Percentiles rank a stretch among this genome's conserved stretches.
These are phyloP conservation scores for Ochropleura leucogaster DNA, from an alignment of 2,888 invertebrate species.

Conservation along the genomic window DNA sequence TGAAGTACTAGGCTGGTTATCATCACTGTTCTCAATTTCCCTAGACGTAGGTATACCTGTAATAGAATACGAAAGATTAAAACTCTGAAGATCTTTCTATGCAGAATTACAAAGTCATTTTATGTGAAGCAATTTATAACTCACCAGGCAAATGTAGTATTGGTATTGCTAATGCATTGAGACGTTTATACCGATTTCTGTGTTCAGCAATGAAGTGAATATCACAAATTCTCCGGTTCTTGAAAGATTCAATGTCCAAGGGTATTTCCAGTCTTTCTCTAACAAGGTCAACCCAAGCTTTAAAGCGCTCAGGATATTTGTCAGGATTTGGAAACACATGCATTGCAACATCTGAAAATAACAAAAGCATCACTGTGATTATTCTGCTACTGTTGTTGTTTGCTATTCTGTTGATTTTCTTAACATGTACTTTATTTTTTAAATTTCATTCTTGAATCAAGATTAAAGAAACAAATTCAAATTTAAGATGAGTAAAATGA, in stretches of 20 bases:
- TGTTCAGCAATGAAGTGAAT: constrained; percentile 6
- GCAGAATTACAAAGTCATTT: background rate
- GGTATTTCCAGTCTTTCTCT: constrained; percentile 3
- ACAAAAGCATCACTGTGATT: background rate
- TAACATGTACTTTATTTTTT: no score
- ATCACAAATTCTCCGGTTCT: constrained; percentile 16
- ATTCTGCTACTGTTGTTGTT: no score
- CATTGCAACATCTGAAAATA: constrained; percentile 10
- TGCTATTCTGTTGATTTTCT: background rate
- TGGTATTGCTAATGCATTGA: constrained; percentile 20
- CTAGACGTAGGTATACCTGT: background rate
- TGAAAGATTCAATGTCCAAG: constrained; percentile 1
- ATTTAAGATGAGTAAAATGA: no score
- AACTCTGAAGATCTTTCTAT: background rate
- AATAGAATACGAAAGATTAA: background rate
- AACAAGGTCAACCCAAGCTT: constrained; percentile 16
- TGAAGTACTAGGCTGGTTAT: constrained; percentile 3
- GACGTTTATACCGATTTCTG: constrained; percentile 11
- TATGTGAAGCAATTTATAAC: background rate
- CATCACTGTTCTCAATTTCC: constrained; percentile 8
- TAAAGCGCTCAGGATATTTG: constrained; percentile 12
- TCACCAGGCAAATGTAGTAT: constrained; percentile 7
- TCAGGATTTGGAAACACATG: constrained; percentile 5
- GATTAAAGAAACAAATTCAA: background rate
- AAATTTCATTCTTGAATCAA: background rate